phyloP scores from a whole-genome alignment of 1,140 invertebrate genomes.

The Dufourea novaeangliae region DNA sequence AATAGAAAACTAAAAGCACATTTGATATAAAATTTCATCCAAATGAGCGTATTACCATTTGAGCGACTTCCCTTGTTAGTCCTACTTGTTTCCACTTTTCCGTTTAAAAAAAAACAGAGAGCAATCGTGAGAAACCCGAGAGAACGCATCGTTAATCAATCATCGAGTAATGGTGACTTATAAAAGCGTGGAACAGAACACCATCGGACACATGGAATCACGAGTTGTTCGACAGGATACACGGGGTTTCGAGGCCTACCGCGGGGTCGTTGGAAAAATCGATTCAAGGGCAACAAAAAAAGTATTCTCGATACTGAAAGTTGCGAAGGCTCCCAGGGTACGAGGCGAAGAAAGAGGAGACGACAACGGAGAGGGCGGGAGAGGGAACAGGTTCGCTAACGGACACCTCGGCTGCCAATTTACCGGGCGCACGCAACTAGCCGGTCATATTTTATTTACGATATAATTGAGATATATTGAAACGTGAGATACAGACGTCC shows the following conservation, averaged over 20 bases:
- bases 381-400: constrained; percentile 71
- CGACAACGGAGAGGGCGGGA: constrained; percentile 44
- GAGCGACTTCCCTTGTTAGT: too few species aligned
- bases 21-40: too few species aligned
- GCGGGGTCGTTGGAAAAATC: constrained; percentile 20
- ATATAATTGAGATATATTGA: constrained; percentile 80
- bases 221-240: background rate
- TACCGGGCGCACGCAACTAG: constrained; percentile 74
- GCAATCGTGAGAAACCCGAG: too few species aligned
- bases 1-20: too few species aligned
- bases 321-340: background rate
- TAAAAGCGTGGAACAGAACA: background rate
- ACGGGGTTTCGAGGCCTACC: background rate
- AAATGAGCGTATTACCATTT: too few species aligned
- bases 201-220: background rate
- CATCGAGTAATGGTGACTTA: constrained; percentile 7
- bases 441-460: constrained; percentile 78
- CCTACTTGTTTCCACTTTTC: background rate
- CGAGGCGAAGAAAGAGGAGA: background rate
- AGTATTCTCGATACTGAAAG: constrained; percentile 30
- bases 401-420: constrained; percentile 75
- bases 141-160: constrained; percentile 24
- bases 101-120: background rate
- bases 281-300: constrained; percentile 23
- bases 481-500: constrained; percentile 74